Evolutionary conservation across 2,888 invertebrate species (phyloP), one percentile per base, ranked within the genome.

Genomic region (Platynereis dumerilii): DNA sequence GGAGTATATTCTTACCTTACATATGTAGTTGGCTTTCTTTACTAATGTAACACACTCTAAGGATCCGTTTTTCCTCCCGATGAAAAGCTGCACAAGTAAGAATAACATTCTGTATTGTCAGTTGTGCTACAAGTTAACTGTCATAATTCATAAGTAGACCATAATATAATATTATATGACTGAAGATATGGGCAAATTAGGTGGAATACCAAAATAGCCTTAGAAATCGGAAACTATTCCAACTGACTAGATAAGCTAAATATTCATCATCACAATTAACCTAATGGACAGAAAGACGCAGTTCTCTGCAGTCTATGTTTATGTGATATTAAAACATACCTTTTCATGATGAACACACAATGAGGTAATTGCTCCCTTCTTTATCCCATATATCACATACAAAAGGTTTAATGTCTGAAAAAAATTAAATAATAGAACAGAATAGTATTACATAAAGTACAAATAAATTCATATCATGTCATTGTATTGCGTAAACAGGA

Each of bases 11-110:
- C 22, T 12, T 48, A 48, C 48, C 48, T 48, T 48, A n/a, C 48
- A 48, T 20, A n/a, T n/a, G 17, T 48, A 48, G 3, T n/a, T 22
- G 7, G 48, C 48, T 48, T 48, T 22, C 7, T n/a, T n/a, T 7
- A 20, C 22, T 22, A 48, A n/a, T 20, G 48, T 48, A n/a, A 48
- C 48, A 48, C n/a, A n/a, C 48, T 48, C 48, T n/a, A 48, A n/a
- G 7, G n/a, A 3, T 48, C 48, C 48, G n/a, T 48, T 22, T 7
- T 26, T 55, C 3, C 26, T 26, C 2, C 55, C 24, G 7, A 15
- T 55, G 55, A 17, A 55, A 2, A 55, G 17, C 55, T 55, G 10
- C 17, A 24, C 17, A 26, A 55, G 7, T 15, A 55, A 55, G 5
- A 55, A 55, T n/a, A 55, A 22, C 17, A 3, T 17, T 17, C 26